These are phyloP conservation scores for Drosophila sechellia DNA, from an alignment of 1,140 invertebrate species.

Conservation along the genomic window DNA sequence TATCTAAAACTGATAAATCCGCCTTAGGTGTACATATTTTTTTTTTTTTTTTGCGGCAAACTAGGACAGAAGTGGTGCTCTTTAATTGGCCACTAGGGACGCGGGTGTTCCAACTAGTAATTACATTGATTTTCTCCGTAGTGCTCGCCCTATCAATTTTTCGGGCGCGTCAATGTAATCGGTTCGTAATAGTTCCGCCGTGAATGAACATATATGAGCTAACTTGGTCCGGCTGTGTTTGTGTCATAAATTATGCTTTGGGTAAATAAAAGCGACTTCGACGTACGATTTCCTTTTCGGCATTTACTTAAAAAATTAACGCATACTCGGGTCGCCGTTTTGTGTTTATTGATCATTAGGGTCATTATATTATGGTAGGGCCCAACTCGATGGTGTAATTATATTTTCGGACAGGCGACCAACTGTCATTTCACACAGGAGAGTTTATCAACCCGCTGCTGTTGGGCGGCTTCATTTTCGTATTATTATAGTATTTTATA, in stretches of 20 bases:
- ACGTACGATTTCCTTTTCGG: conserved; percentile 49
- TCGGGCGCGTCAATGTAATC: conserved; percentile 72
- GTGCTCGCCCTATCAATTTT: conserved; percentile 63
- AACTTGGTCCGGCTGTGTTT: conserved; percentile 42
- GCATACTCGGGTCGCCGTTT: conserved; percentile 44
- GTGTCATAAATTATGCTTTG: conserved; percentile 73
- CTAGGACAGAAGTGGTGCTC: conserved; percentile 22
- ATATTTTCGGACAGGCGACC: conserved; percentile 41
- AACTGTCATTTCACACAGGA: conserved; percentile 71
- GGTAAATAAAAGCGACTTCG: conserved; percentile 46
- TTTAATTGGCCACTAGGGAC: conserved; percentile 57
- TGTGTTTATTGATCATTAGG: conserved; percentile 78
- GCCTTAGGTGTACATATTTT: conserved; percentile 1
- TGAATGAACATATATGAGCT: conserved; percentile 15
- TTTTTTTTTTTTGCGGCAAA: conserved; percentile 63
- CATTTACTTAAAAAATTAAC: conserved; percentile 79
- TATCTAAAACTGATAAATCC: background rate
- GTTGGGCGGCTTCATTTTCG: background rate
- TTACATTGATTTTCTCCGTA: conserved; percentile 75
- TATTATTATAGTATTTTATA: conserved; percentile 27
- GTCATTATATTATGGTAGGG: conserved; percentile 69
- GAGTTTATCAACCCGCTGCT: conserved; percentile 70
- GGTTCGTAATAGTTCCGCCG: conserved; percentile 54
- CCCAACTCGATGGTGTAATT: conserved; percentile 26
- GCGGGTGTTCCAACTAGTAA: conserved; percentile 41